Conservation (phyloP, 2,113 vertebrate species). For the Datnioides undecimradiatus region DNA sequence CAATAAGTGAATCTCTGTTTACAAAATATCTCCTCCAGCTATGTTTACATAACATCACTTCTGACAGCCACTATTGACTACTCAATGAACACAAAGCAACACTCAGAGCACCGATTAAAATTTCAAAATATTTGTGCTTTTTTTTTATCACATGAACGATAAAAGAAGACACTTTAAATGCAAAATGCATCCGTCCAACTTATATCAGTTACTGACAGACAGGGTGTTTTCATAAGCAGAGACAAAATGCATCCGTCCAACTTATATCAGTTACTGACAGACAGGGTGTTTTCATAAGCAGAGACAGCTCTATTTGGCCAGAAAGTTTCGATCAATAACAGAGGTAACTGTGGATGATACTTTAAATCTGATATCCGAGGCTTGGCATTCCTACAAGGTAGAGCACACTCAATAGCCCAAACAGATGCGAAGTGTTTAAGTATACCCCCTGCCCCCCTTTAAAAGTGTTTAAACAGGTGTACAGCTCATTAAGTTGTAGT, state of each 20-base stretch:
- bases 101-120: not conserved
- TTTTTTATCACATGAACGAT: not conserved
- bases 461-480: slow-evolving; percentile 70
- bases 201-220: not conserved
- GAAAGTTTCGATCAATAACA: slow-evolving; percentile 34
- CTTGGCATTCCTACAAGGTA: slow-evolving; percentile 14
- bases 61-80: slow-evolving; percentile 56
- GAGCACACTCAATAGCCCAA: slow-evolving; percentile 15
- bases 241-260: slow-evolving; percentile 5
- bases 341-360: not conserved
- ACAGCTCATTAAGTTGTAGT: slow-evolving; percentile 48
- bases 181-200: not conserved
- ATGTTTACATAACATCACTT: slow-evolving; percentile 50
- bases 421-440: slow-evolving; percentile 37
- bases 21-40: slow-evolving; percentile 43
- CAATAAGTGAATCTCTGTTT: slow-evolving; percentile 44
- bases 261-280: slow-evolving; percentile 15
- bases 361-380: slow-evolving; percentile 40
- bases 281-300: slow-evolving; percentile 26
- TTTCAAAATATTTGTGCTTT: slow-evolving; percentile 13
- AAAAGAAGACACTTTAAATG: not conserved
- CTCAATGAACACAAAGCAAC: slow-evolving; percentile 31
- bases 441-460: not conserved
- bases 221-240: slow-evolving; percentile 27
- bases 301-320: slow-evolving; percentile 21